A percentile compares a stretch with the other conserved stretches of the same genome.
These are phyloP conservation scores for Hypsibius dujardini DNA, from an alignment of 1,140 invertebrate species.

Conservation along the genomic window DNA sequence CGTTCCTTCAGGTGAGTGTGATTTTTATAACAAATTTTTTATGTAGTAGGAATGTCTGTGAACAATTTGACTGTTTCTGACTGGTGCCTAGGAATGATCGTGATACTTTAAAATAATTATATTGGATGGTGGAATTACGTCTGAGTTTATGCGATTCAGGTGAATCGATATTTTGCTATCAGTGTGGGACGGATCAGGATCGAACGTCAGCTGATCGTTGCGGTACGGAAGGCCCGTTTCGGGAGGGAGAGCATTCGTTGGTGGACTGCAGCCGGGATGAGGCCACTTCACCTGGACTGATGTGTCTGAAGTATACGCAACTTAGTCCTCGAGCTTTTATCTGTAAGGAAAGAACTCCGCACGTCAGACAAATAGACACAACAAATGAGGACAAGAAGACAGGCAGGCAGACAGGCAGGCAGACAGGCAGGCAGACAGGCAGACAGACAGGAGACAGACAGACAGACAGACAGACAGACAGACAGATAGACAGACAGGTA, in stretches of 20 bases:
- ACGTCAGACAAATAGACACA: too few relatives aligned
- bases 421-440: too few relatives aligned
- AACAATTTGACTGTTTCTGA: background rate
- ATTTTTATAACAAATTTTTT: background rate
- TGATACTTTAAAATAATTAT: too few relatives aligned
- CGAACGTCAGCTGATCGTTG: background rate
- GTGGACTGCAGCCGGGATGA: conserved; percentile 4
- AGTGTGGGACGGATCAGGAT: conserved; percentile 2
- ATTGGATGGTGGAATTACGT: too few relatives aligned
- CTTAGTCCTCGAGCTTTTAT: conserved; percentile 12
- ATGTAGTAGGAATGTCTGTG: background rate
- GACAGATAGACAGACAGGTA: too few relatives aligned
- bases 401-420: too few relatives aligned
- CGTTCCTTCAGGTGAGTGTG: background rate
- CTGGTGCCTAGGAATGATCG: too few relatives aligned
- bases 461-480: background rate
- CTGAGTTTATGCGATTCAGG: background rate
- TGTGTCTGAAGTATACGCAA: conserved; percentile 14
- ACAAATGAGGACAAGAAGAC: too few relatives aligned
- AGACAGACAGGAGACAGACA: background rate
- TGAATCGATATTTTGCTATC: conserved; percentile 5
- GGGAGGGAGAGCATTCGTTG: background rate
- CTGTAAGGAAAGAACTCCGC: conserved; percentile 1
- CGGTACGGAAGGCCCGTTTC: background rate
- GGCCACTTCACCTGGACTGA: background rate